These are phyloP conservation scores for Sphaerodactylus townsendi DNA, from an alignment of 2,113 vertebrate species.

Conservation along the genomic window DNA sequence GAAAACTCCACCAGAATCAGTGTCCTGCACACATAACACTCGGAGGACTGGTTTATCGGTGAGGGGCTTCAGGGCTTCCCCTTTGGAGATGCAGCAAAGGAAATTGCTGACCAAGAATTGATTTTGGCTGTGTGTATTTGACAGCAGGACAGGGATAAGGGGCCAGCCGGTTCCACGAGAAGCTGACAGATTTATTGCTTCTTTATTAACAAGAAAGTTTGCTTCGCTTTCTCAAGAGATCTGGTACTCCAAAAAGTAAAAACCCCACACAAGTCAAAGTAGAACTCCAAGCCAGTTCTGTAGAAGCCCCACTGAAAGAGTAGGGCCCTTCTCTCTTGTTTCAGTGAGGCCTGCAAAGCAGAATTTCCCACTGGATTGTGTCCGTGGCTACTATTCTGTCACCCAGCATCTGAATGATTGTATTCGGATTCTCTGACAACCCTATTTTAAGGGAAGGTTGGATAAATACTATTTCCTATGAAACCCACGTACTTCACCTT, in stretches of 20 bases:
- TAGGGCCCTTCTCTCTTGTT: not conserved
- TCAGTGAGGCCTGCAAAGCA: not conserved
- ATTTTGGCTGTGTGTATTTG: not conserved
- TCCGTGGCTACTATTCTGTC: conserved; percentile 41
- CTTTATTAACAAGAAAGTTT: not conserved
- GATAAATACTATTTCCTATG: conserved; percentile 75
- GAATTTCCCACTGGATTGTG: not conserved
- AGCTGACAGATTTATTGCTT: not conserved
- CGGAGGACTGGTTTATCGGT: not conserved
- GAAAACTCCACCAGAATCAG: not conserved
- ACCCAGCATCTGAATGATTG: conserved; percentile 52
- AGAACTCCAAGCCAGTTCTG: not conserved
- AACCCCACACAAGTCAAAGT: not conserved
- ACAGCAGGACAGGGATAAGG: not conserved
- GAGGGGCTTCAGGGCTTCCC: not conserved
- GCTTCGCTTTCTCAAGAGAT: not conserved
- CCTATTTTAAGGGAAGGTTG: conserved; percentile 62
- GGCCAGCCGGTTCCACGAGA: not conserved
- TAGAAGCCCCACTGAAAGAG: not conserved
- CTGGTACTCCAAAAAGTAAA: not conserved
- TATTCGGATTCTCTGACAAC: conserved; percentile 59
- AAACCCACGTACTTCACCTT: conserved; percentile 56
- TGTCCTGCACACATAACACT: not conserved
- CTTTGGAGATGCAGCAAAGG: not conserved
- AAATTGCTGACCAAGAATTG: not conserved